Evolutionary conservation across 2,888 invertebrate genomes (phyloP).

Genomic region (Amiota mariae): DNA sequence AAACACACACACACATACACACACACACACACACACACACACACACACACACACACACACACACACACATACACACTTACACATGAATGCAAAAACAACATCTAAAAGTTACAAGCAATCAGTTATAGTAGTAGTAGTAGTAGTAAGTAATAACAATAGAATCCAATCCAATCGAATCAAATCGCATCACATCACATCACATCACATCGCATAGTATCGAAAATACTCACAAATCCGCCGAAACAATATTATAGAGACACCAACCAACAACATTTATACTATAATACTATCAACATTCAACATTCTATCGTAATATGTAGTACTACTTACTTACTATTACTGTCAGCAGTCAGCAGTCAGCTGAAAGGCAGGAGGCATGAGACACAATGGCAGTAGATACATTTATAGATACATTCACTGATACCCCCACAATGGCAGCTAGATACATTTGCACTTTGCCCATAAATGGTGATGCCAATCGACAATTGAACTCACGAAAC

Average conservation of each 20-base stretch:
- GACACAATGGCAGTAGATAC: slow-evolving; percentile 34
- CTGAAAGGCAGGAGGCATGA: no score
- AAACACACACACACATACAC: slow-evolving; percentile 46
- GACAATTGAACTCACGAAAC: slow-evolving; percentile 39
- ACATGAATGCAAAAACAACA: not conserved
- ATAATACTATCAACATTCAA: no score
- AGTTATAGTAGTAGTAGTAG: not conserved
- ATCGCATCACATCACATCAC: slow-evolving; percentile 46
- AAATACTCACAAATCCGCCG: not conserved
- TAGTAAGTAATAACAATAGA: slow-evolving; percentile 50
- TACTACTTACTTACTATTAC: no score
- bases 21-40: not conserved
- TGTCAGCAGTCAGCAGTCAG: no score
- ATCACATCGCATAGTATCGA: slow-evolving; percentile 1
- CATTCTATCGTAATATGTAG: no score
- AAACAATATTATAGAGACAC: no score
- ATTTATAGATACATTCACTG: slow-evolving; percentile 38
- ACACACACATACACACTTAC: not conserved
- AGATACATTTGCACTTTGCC: slow-evolving; percentile 53
- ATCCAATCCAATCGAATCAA: slow-evolving; percentile 55
- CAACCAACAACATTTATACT: no score
- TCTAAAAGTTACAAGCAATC: slow-evolving; percentile 1
- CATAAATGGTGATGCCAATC: slow-evolving; percentile 61
- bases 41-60: not conserved
- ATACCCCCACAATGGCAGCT: slow-evolving; percentile 44